A percentile compares a stretch with the other conserved stretches of the same genome.
Evolutionary conservation across 2,113 vertebrate genomes (phyloP).

Genomic region (Grammomys dolichurus): DNA sequence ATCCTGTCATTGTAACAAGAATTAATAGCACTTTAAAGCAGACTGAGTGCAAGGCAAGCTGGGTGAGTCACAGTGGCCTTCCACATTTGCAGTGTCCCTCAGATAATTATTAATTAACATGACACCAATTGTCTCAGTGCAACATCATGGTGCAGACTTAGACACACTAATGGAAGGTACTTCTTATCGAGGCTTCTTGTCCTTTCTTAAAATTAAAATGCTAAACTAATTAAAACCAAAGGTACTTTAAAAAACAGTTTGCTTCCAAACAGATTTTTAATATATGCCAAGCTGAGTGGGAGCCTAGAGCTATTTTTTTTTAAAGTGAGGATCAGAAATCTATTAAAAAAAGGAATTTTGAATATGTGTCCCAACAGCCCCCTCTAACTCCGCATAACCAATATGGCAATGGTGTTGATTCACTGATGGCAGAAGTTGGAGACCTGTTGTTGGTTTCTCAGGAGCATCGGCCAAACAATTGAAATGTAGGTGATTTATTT

Average conservation of each 20-base stretch:
- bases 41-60: not conserved
- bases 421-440: not conserved
- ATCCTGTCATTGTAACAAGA: conserved; percentile 65
- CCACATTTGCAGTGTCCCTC: conserved; percentile 52
- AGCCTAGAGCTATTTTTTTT: conserved; percentile 49
- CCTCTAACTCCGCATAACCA: not conserved
- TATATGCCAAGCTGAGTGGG: conserved; percentile 57
- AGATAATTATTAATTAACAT: conserved; percentile 79
- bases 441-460: accelerated
- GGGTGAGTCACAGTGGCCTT: conserved; percentile 64
- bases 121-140: conserved; percentile 51
- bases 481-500: not conserved
- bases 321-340: not conserved
- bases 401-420: not conserved
- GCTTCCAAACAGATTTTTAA: conserved; percentile 79
- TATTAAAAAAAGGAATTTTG: conserved; percentile 60
- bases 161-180: conserved; percentile 65
- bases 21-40: conserved; percentile 65
- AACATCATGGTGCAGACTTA: conserved; percentile 59
- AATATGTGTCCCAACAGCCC: not conserved
- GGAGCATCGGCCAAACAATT: not conserved
- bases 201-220: conserved; percentile 80
- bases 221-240: conserved; percentile 81
- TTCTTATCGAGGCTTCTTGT: conserved; percentile 62
- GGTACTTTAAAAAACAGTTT: conserved; percentile 75